These are phyloP conservation scores for Rhorus exstirpatorius DNA, from an alignment of 2,888 invertebrate species.

Conservation along the genomic window DNA sequence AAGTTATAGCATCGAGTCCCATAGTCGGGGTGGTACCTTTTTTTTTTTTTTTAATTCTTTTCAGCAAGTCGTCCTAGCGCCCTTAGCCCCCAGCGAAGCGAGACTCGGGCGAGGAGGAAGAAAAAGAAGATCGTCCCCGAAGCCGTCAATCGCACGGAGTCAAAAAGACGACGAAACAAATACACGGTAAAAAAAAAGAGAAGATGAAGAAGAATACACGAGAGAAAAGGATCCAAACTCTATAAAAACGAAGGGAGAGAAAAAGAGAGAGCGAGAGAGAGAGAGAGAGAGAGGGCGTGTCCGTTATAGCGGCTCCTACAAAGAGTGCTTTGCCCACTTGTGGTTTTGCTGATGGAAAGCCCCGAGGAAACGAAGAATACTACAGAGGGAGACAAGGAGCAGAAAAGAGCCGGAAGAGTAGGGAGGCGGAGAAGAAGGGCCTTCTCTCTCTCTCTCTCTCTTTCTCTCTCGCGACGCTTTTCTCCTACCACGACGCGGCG, in stretches of 20 bases:
- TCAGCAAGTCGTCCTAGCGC: slow-evolving; percentile 37
- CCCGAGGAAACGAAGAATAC: slow-evolving; percentile 63
- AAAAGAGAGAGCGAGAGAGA: slow-evolving; percentile 47
- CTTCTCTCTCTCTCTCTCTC: slow-evolving; percentile 27
- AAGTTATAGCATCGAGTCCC: slow-evolving; percentile 2
- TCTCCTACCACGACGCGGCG: slow-evolving; percentile 78
- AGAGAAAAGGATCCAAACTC: slow-evolving; percentile 26
- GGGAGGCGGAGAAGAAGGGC: slow-evolving; percentile 60
- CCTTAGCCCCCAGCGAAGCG: slow-evolving; percentile 71
- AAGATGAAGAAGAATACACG: slow-evolving; percentile 16
- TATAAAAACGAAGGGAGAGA: slow-evolving; percentile 51
- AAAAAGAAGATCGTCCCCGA: slow-evolving; percentile 15
- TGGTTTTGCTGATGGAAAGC: slow-evolving; percentile 52
- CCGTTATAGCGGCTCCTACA: slow-evolving; percentile 82
- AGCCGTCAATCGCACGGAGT: slow-evolving; percentile 40
- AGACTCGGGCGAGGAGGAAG: slow-evolving; percentile 1
- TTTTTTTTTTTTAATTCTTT: not conserved
- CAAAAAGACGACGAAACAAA: slow-evolving; percentile 44
- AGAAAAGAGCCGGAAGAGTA: slow-evolving; percentile 46
- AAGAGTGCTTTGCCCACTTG: slow-evolving; percentile 81
- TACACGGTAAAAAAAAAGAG: slow-evolving; percentile 16
- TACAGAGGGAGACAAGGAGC: slow-evolving; percentile 49
- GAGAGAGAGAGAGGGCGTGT: slow-evolving; percentile 80
- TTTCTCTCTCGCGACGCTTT: slow-evolving; percentile 48
- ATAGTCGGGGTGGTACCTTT: not conserved